phyloP scores from a whole-genome alignment of 1,140 invertebrate genomes.

The Lucilia sericata region DNA sequence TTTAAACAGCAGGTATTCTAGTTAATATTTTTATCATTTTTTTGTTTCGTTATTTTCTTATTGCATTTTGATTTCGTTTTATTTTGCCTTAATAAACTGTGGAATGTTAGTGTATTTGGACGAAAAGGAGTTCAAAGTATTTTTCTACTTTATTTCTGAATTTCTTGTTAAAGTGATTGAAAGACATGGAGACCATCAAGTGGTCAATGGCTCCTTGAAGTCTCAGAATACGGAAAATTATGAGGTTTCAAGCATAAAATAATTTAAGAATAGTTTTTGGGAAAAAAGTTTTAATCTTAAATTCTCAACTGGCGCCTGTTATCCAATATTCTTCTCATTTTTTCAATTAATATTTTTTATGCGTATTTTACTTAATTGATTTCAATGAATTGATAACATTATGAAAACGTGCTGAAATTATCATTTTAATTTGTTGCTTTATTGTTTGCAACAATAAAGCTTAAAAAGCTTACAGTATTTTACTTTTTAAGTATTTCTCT shows the following conservation, averaged over 20 bases:
- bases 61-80: neutral
- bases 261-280: too few species aligned
- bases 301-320: too few species aligned
- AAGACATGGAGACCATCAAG: neutral
- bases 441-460: neutral
- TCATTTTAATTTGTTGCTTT: neutral
- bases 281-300: too few species aligned
- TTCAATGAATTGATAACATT: neutral
- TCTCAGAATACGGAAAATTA: neutral
- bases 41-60: neutral
- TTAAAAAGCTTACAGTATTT: neutral
- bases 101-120: neutral
- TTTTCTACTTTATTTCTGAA: neutral
- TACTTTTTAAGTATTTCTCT: neutral
- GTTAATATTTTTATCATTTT: constrained; percentile 19
- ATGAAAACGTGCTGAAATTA: neutral
- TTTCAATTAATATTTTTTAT: neutral
- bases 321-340: neutral
- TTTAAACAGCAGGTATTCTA: constrained; percentile 40
- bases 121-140: neutral
- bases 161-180: constrained; percentile 1
- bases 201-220: neutral
- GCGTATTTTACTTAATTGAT: neutral
- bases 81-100: neutral
- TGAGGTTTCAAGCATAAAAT: neutral